Conservation (phyloP, 2,797 vertebrate genomes). For the Gephyroberyx darwinii region DNA sequence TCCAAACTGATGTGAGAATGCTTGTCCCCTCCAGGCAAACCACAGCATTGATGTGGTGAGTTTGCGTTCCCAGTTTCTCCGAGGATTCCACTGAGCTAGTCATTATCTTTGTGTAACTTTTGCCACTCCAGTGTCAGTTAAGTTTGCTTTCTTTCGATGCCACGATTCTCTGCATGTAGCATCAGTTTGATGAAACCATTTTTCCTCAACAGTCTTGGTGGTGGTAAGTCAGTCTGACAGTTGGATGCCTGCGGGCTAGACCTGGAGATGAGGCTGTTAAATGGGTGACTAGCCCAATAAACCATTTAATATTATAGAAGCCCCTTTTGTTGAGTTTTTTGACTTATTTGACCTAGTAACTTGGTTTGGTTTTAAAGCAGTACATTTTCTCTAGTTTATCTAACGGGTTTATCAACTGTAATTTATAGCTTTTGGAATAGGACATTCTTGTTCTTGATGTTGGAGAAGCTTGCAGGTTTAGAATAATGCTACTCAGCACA, state of each 20-base stretch:
- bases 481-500: conserved; percentile 16
- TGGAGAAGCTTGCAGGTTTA: conserved; percentile 28
- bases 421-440: conserved; percentile 10
- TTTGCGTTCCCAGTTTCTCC: conserved; percentile 27
- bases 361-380: not conserved
- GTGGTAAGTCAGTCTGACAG: not conserved
- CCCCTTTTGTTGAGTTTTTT: conserved; percentile 7
- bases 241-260: not conserved
- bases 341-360: not conserved
- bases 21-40: conserved; percentile 17
- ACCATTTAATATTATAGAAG: not conserved
- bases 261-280: not conserved
- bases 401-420: conserved; percentile 4
- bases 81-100: conserved; percentile 9
- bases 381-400: not conserved
- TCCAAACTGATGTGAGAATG: conserved; percentile 11
- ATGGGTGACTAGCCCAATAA: no score
- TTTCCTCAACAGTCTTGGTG: not conserved
- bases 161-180: not conserved
- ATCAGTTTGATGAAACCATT: not conserved
- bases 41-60: conserved; percentile 13
- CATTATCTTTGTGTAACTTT: conserved; percentile 2
- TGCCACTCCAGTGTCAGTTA: not conserved
- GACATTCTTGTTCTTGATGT: conserved; percentile 28
- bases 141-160: not conserved